phyloP scores from a whole-genome alignment of 2,113 vertebrate genomes.

The Chloropsis cyanopogon region DNA sequence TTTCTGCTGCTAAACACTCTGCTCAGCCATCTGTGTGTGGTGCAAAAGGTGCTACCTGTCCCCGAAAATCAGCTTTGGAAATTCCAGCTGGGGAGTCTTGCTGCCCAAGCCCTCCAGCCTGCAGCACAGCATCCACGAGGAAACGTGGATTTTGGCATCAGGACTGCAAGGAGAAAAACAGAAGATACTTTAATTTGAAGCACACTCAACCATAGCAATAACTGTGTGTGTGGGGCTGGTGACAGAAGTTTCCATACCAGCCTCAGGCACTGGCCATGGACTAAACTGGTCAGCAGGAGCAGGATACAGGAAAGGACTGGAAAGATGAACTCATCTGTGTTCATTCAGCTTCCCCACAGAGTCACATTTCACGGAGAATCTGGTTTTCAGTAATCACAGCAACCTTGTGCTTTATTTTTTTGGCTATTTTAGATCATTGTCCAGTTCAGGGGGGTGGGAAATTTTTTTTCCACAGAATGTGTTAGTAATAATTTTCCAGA shows the following conservation, averaged over 20 bases:
- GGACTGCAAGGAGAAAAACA: neutral
- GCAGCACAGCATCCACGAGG: neutral
- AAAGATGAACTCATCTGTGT: neutral
- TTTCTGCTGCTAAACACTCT: neutral
- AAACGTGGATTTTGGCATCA: neutral
- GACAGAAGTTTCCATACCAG: neutral
- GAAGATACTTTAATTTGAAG: neutral
- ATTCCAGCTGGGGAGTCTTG: neutral
- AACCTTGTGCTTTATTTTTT: neutral
- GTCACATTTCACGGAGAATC: neutral
- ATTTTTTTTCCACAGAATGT: neutral
- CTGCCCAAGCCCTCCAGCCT: neutral
- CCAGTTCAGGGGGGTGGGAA: neutral
- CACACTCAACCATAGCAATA: accelerated
- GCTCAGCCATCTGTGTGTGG: accelerated
- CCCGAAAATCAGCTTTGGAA: neutral
- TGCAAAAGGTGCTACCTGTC: neutral
- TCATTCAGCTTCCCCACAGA: neutral
- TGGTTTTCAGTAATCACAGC: neutral
- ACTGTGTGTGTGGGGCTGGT: neutral
- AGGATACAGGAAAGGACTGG: neutral
- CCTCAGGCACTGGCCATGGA: neutral
- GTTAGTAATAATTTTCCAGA: constrained; percentile 29
- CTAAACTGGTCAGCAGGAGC: neutral
- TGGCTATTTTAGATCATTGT: neutral